phyloP scores from a whole-genome alignment of 2,113 vertebrate genomes.

The Silurus meridionalis region DNA sequence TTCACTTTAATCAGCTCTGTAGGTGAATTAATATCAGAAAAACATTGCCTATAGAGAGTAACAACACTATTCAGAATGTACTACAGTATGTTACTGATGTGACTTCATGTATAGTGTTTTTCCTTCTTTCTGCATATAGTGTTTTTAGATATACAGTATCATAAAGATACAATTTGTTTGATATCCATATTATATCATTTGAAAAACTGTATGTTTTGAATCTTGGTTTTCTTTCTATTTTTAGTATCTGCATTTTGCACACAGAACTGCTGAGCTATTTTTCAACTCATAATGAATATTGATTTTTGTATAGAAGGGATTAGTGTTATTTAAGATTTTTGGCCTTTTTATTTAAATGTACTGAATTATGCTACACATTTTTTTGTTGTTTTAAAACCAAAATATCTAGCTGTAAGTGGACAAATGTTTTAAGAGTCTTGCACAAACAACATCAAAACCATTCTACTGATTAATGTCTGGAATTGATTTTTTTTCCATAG shows the following conservation, averaged over 20 bases:
- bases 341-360: neutral
- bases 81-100: neutral
- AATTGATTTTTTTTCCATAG: constrained; percentile 45
- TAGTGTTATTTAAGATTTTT: neutral
- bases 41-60: neutral
- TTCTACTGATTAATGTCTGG: neutral
- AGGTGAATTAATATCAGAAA: neutral
- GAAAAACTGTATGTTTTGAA: neutral
- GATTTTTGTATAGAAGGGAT: neutral
- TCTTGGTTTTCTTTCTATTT: neutral
- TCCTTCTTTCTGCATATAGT: neutral
- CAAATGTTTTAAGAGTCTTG: neutral
- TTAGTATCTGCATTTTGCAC: too few species aligned
- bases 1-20: neutral
- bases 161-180: neutral
- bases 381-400: neutral
- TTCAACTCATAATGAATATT: neutral
- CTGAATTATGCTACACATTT: neutral
- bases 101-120: neutral
- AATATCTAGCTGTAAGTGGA: neutral
- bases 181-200: neutral
- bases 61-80: neutral
- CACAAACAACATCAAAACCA: neutral
- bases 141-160: neutral
- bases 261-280: neutral